phyloP scores from a whole-genome alignment of 2,797 vertebrate species.

The Silurus aristotelis region DNA sequence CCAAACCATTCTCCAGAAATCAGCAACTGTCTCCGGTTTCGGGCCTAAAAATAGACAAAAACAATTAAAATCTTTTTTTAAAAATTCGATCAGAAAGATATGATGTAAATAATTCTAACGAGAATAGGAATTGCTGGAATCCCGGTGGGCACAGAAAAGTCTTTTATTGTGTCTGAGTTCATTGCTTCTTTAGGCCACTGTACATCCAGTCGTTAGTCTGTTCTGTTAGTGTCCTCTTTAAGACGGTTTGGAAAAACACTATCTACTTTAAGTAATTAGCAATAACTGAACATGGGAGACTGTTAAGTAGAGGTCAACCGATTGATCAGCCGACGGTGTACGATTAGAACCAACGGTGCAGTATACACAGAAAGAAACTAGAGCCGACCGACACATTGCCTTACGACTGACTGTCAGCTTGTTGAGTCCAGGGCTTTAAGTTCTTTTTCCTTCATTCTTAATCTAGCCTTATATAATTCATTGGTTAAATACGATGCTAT shows the following conservation, averaged over 20 bases:
- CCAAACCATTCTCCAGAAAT: constrained; percentile 98
- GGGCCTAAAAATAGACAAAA: constrained; percentile 75
- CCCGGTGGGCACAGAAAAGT: too few species aligned
- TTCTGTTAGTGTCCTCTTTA: background rate
- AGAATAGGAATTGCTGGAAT: background rate
- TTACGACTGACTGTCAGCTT: too few species aligned
- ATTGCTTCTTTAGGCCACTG: background rate
- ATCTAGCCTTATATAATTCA: too few species aligned
- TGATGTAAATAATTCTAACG: background rate
- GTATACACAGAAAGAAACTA: too few species aligned
- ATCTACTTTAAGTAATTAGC: background rate
- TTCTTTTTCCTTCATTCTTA: too few species aligned
- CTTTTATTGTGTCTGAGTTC: background rate
- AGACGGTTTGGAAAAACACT: background rate
- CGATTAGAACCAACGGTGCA: too few species aligned
- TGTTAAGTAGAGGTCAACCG: too few species aligned
- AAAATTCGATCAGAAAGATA: too few species aligned
- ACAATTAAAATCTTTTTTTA: background rate
- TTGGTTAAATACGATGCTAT: too few species aligned
- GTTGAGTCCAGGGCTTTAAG: too few species aligned
- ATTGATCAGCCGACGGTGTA: too few species aligned
- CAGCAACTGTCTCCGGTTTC: constrained; percentile 88
- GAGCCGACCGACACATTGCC: too few species aligned
- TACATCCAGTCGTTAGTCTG: background rate
- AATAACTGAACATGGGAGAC: background rate